Base-by-base conservation (phyloP, 2,797 vertebrate species). In the Notolepis coatsorum region DNA sequence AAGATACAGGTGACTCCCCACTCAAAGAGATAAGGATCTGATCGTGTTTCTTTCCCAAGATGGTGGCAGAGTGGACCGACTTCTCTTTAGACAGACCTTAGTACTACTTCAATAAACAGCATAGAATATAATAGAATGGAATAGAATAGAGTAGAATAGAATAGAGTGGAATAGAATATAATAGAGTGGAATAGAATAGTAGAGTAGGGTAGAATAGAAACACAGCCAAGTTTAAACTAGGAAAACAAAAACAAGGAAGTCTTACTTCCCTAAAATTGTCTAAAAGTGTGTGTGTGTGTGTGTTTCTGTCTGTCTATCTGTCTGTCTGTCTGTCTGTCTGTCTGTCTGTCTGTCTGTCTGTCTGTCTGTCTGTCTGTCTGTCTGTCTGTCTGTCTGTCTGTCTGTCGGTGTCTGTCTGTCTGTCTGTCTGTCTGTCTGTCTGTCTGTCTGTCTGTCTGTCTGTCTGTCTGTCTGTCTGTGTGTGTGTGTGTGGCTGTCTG, bases 241-340 rank as follows among this genome's bases (percentile, higher is more conserved):
- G 21, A 45, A 45, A 17, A 39, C 31, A 7, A 72, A 27, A 55
- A 57, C 27, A 68, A 45, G 24, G 4, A 28, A 73, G 18, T 43
- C 35, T 25, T 74, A 58, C 66, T 39, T 75, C 45, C 3, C 25
- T 31, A 41, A n/a, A n/a, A n/a, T 10, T 3, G 3, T 21, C 17
- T 20, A 21, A 17, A 20, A 1, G 18, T 45, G 43, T 46, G 43
- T 42, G 41, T 42, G 41, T 42, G 41, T 42, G 7, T n/a, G n/a
- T n/a, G n/a, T n/a, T n/a, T n/a, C n/a, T n/a, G n/a, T n/a, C n/a
- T n/a, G n/a, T n/a, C n/a, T n/a, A n/a, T n/a, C n/a, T n/a, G n/a
- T n/a, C n/a, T n/a, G n/a, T n/a, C n/a, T n/a, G n/a, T n/a, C n/a
- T 42, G 41, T 42, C 1, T 42, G 41, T 18, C 15, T 42, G 41